Evolutionary conservation across 2,113 vertebrate species (phyloP).

Genomic region (Gasterosteus nipponicus): DNA sequence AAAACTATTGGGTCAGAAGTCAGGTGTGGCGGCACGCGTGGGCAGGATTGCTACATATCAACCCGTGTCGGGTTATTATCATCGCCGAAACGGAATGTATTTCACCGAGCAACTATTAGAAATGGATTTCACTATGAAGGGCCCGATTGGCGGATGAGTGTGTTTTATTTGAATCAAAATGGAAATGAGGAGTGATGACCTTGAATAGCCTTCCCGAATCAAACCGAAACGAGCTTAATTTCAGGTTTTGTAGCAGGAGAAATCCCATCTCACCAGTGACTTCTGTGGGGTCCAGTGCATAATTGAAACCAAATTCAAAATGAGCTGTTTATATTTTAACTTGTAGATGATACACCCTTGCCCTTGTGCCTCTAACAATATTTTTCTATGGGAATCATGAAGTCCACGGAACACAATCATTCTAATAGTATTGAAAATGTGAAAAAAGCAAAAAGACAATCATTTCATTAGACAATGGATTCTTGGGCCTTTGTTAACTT

Average conservation of each 20-base stretch:
- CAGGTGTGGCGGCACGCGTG: slow-evolving; percentile 5
- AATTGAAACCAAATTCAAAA: slow-evolving; percentile 62
- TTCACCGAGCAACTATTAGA: slow-evolving; percentile 53
- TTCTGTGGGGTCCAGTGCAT: slow-evolving; percentile 48
- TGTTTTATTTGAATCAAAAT: slow-evolving; percentile 70
- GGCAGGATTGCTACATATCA: slow-evolving; percentile 5
- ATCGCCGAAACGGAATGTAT: slow-evolving; percentile 42
- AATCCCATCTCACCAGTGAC: slow-evolving; percentile 62
- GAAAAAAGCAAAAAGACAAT: slow-evolving; percentile 8
- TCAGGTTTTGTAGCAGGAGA: slow-evolving; percentile 51
- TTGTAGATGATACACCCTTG: slow-evolving; percentile 51
- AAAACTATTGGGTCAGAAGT: slow-evolving; percentile 11
- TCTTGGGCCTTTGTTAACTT: slow-evolving; percentile 11
- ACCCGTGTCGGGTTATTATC: slow-evolving; percentile 30
- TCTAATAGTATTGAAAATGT: slow-evolving; percentile 35
- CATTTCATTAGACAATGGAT: slow-evolving; percentile 10
- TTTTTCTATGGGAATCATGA: slow-evolving; percentile 20
- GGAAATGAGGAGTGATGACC: slow-evolving; percentile 72
- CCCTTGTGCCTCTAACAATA: slow-evolving; percentile 40
- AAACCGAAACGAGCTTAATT: slow-evolving; percentile 61
- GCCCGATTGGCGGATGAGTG: slow-evolving; percentile 47
- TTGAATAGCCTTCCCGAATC: slow-evolving; percentile 51
- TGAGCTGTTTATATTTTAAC: slow-evolving; percentile 65
- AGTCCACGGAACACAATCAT: slow-evolving; percentile 23
- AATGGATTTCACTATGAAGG: slow-evolving; percentile 53